Evolutionary conservation across 2,113 vertebrate species (phyloP).

Genomic region (Sialia sialis): DNA sequence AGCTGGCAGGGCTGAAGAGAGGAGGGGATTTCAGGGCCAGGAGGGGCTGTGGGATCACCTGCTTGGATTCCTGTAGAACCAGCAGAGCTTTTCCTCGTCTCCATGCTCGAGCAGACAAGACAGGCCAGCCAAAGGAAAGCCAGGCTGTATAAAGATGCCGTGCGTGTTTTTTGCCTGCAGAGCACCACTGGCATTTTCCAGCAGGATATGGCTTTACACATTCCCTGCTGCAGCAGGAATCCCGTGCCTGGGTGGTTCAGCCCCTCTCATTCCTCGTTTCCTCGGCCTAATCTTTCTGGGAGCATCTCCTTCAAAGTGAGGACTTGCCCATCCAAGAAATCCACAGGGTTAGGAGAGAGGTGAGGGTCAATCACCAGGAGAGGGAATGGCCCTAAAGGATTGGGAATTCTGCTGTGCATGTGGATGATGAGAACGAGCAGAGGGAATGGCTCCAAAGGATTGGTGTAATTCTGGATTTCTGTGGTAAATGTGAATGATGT

Average conservation of each 20-base stretch:
- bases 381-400: not conserved
- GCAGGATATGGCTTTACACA: not conserved
- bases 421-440: not conserved
- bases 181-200: not conserved
- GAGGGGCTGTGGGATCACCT: conserved; percentile 27
- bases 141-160: not conserved
- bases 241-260: accelerated
- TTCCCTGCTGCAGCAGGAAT: not conserved
- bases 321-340: not conserved
- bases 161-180: not conserved
- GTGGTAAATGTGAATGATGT: not conserved
- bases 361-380: not conserved
- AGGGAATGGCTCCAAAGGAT: no score
- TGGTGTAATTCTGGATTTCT: no score
- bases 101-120: not conserved
- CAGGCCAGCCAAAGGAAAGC: not conserved
- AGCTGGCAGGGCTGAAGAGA: conserved; percentile 22
- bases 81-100: not conserved
- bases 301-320: not conserved
- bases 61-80: not conserved
- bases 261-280: not conserved
- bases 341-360: not conserved
- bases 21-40: not conserved
- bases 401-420: not conserved
- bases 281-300: not conserved